These are phyloP conservation scores for Brachylomia viminalis DNA, from an alignment of 2,888 invertebrate genomes.

Conservation along the genomic window DNA sequence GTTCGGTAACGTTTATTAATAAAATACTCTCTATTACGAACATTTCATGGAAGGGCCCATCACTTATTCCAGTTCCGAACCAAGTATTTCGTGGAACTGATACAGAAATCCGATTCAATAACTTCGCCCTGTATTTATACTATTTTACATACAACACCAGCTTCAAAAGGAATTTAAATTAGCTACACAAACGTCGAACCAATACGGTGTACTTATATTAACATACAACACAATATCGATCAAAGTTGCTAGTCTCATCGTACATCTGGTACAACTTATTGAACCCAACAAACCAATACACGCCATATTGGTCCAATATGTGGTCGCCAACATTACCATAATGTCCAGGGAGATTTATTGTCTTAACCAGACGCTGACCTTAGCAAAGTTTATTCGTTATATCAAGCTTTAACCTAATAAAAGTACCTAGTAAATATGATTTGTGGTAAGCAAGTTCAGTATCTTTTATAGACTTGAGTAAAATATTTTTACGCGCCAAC, in stretches of 20 bases:
- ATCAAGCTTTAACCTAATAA: conserved; percentile 61
- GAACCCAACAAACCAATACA: conserved; percentile 48
- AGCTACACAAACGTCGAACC: conserved; percentile 35
- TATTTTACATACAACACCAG: conserved; percentile 33
- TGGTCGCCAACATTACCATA: conserved; percentile 66
- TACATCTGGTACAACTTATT: conserved; percentile 41
- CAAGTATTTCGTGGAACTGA: conserved; percentile 13
- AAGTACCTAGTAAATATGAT: conserved; percentile 66
- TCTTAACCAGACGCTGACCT: conserved; percentile 61
- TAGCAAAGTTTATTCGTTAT: conserved; percentile 44
- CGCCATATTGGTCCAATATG: conserved; percentile 59
- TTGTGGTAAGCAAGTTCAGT: conserved; percentile 54
- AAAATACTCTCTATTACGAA: background rate
- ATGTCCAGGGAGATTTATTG: conserved; percentile 64
- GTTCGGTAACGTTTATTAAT: background rate
- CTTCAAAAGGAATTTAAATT: conserved; percentile 57
- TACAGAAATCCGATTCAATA: conserved; percentile 10
- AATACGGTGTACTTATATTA: conserved; percentile 32
- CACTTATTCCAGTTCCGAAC: no score
- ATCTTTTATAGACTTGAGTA: conserved; percentile 53
- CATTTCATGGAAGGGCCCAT: background rate
- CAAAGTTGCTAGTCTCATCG: conserved; percentile 21
- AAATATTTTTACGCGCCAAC: conserved; percentile 43
- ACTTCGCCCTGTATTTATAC: conserved; percentile 1
- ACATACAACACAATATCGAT: conserved; percentile 47